Base-by-base conservation (phyloP, 1,140 invertebrate genomes). In the Odontomachus brunneus region DNA sequence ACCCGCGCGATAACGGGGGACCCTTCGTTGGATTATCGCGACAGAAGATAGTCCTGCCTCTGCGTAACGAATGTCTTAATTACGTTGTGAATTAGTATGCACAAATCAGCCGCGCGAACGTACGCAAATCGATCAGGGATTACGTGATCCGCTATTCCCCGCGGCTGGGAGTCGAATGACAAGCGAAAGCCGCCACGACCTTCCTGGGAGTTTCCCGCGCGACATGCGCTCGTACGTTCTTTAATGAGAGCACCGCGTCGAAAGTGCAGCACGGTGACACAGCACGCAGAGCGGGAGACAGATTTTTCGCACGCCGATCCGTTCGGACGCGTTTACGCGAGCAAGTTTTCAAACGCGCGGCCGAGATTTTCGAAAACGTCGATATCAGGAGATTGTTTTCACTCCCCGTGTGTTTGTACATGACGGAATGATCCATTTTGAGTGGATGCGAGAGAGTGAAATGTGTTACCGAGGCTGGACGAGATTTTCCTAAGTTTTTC, bases 171-270 rank as follows among this genome's bases (percentile, higher is more conserved):
- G 29, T 71, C 22, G 53, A 17, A n/a, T 38, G 17, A 53, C 19
- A 78, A 73, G 74, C 76, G 53, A 62, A 86, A 76, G 24, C 44
- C 29, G 53, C 72, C 67, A 82, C 82, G 67, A 82, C 65, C 66
- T 73, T 60, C 66, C n/a, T 7, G 17, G 48, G 48, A 65, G n/a
- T 73, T 86, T 19, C 60, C 83, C 57, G 73, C 38, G 72, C 15
- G 22, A 17, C 59, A 76, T n/a, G 51, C 44, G 38, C 60, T 55
- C 53, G 75, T 62, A 69, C 22, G 59, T 53, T 73, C n/a, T 63
- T 69, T 74, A 69, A 88, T 67, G 71, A 88, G 51, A 82, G 19
- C 17, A 60, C 55, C 3, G 53, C 49, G 48, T 75, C 59, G n/a
- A 76, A 76, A 59, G 2, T 29, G 22, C 15, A 44, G 17, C 15